These are phyloP conservation scores for Henricia sp. DNA, from an alignment of 53 echinoderm and acorn worm species.

Conservation along the genomic window DNA sequence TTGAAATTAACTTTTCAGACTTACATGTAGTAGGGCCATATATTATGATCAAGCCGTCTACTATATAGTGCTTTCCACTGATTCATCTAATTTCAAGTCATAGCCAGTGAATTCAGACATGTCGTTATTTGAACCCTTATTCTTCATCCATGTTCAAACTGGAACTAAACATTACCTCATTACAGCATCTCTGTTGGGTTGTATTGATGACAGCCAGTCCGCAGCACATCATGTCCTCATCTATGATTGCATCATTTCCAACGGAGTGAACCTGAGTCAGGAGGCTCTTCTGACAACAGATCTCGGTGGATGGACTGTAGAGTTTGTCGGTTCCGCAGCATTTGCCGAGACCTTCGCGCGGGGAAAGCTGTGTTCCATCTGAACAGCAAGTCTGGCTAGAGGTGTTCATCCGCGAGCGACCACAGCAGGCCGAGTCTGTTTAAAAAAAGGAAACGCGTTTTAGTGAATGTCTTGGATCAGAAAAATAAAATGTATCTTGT, in stretches of 20 bases:
- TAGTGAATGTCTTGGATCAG: neutral
- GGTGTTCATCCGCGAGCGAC: constrained; percentile 44
- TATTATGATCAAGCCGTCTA: neutral
- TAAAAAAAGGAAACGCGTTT: neutral
- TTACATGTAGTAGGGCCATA: neutral
- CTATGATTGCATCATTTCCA: constrained; percentile 26
- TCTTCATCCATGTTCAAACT: neutral
- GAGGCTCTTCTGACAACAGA: constrained; percentile 58
- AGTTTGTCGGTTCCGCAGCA: constrained; percentile 54
- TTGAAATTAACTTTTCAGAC: neutral
- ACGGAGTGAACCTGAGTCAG: constrained; percentile 10
- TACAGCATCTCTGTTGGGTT: constrained; percentile 65
- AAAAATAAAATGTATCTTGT: neutral
- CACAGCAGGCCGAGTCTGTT: constrained; percentile 70
- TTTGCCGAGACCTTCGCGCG: constrained; percentile 18
- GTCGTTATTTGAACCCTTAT: neutral
- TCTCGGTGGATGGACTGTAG: constrained; percentile 53
- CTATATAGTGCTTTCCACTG: neutral
- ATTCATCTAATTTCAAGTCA: neutral
- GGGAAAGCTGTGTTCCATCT: neutral
- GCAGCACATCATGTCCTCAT: constrained; percentile 56
- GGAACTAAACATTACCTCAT: too few species aligned
- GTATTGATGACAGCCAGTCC: constrained; percentile 48
- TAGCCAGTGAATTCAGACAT: neutral
- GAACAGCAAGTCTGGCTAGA: constrained; percentile 63